A percentile compares a stretch with the other conserved stretches of the same genome.
Conservation (phyloP, 1,140 invertebrate genomes). For the Hylaeus anthracinus region DNA sequence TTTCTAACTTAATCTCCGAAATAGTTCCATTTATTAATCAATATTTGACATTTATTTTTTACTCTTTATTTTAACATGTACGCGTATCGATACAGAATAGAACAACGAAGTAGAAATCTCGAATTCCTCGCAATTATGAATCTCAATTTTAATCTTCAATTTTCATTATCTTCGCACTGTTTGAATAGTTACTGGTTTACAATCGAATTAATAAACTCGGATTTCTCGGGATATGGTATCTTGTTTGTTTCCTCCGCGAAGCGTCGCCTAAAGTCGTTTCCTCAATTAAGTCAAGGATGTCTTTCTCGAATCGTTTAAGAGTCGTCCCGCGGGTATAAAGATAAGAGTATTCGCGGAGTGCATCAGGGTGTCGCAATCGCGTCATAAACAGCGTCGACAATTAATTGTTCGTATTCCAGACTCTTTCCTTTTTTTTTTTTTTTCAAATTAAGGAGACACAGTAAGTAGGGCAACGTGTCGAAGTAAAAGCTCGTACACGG, state of each 20-base stretch:
- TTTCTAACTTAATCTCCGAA: too few relatives aligned
- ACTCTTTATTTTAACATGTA: too few relatives aligned
- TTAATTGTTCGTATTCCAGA: slow-evolving; percentile 1
- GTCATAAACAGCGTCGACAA: slow-evolving; percentile 1
- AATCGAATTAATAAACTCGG: background rate
- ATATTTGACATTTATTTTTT: too few relatives aligned
- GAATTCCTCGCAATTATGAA: too few relatives aligned
- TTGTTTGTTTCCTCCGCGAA: background rate
- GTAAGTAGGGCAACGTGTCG: slow-evolving; percentile 3
- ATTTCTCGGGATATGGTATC: too few relatives aligned
- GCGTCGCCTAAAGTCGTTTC: background rate
- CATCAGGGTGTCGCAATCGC: background rate
- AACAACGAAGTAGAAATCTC: too few relatives aligned
- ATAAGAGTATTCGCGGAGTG: slow-evolving; percentile 4
- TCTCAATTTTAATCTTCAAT: background rate
- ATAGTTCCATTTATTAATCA: too few relatives aligned
- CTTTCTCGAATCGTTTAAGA: background rate
- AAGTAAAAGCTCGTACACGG: slow-evolving; percentile 22
- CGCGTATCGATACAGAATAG: too few relatives aligned
- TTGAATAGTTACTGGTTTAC: background rate
- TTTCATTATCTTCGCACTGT: background rate
- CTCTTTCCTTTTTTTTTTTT: background rate
- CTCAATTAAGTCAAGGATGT: background rate
- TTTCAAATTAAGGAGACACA: background rate
- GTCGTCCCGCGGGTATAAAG: background rate